Conservation (phyloP, 2,797 vertebrate genomes). For the Pangasius sanitwongsei region DNA sequence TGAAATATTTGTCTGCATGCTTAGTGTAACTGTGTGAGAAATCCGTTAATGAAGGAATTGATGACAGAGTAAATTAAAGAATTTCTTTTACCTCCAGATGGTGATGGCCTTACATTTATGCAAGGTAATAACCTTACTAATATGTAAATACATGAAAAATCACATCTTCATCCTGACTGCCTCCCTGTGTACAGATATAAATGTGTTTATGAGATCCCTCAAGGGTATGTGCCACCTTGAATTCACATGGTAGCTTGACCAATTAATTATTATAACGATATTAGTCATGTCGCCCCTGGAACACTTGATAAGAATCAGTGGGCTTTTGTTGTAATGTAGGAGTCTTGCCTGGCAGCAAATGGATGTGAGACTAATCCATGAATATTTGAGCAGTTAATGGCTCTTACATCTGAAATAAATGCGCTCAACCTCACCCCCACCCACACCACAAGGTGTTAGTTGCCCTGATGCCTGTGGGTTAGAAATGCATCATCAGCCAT, state of each 20-base stretch:
- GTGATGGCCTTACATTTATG: not conserved
- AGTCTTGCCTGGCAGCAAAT: slow-evolving; percentile 71
- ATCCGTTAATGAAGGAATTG: not conserved
- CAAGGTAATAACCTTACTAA: not conserved
- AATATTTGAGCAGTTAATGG: slow-evolving; percentile 51
- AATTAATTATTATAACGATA: slow-evolving; percentile 48
- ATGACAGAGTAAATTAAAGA: not conserved
- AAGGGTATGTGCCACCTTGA: slow-evolving; percentile 38
- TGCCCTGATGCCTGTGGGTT: slow-evolving; percentile 46
- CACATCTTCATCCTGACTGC: not conserved
- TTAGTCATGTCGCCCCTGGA: slow-evolving; percentile 57
- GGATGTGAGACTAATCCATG: slow-evolving; percentile 58
- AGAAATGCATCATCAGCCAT: slow-evolving; percentile 49
- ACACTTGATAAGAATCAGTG: slow-evolving; percentile 53
- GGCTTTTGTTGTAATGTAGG: slow-evolving; percentile 62
- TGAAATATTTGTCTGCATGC: not conserved
- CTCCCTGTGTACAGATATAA: not conserved
- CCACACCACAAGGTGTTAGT: slow-evolving; percentile 36
- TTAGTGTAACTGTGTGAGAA: not conserved
- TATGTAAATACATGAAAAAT: slow-evolving; percentile 29
- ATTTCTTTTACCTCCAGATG: not conserved
- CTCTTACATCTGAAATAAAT: slow-evolving; percentile 58
- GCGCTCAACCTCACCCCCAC: slow-evolving; percentile 20
- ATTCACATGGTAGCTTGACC: slow-evolving; percentile 46
- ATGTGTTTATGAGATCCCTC: slow-evolving; percentile 28